A percentile compares a stretch with the other conserved stretches of the same genome.
phyloP scores from a whole-genome alignment of 1,140 invertebrate genomes.

The Camponotus floridanus region DNA sequence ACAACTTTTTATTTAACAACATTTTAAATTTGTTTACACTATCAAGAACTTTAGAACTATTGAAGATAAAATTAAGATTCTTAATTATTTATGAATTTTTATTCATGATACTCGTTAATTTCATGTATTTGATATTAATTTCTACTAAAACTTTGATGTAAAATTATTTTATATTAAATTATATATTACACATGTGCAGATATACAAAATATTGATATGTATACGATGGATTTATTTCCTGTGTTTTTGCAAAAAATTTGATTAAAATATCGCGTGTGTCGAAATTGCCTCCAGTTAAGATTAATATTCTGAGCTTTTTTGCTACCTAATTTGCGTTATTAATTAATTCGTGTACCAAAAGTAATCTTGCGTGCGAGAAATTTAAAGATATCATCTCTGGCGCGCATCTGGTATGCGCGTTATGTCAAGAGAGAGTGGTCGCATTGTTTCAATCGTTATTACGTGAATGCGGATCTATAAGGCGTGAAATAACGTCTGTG shows the following conservation, averaged over 20 bases:
- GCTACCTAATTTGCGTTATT: conserved; percentile 22
- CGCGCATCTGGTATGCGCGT: background rate
- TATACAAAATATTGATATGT: background rate
- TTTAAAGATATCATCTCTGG: conserved; percentile 35
- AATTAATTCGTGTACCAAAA: conserved; percentile 34
- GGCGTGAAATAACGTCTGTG: conserved; percentile 53
- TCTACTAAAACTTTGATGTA: background rate
- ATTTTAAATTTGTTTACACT: no score
- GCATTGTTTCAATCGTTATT: conserved; percentile 35
- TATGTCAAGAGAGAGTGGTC: conserved; percentile 36
- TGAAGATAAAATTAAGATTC: background rate
- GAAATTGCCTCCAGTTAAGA: background rate
- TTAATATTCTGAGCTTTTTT: background rate
- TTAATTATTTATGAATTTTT: no score
- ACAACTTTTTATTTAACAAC: no score
- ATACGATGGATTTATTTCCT: background rate
- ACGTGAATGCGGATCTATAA: conserved; percentile 40
- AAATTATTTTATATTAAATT: background rate
- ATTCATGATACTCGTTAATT: no score
- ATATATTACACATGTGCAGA: background rate
- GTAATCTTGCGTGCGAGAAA: conserved; percentile 21
- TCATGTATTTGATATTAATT: no score
- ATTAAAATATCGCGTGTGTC: background rate
- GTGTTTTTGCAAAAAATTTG: background rate
- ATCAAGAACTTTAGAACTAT: background rate